Base-by-base conservation (phyloP, 2,113 vertebrate species). In the Bombycilla garrulus region DNA sequence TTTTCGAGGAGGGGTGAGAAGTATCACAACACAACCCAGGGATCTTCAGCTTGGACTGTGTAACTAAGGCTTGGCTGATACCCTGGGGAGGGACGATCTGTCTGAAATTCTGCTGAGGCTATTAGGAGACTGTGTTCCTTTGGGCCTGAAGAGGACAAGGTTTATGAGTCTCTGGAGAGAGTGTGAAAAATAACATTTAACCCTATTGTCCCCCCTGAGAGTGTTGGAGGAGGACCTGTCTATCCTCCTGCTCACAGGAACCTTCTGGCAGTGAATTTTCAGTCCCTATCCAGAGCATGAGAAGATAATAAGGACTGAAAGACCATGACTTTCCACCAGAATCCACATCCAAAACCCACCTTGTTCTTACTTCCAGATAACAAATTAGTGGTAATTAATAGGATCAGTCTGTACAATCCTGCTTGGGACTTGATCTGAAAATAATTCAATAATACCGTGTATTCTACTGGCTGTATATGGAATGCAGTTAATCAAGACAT, bases 241-340 rank as follows among this genome's bases (percentile, higher is more conserved):
- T 42, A 12, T 6, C 13, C 20, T 86, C 9, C 48, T 24, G 6
- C 48, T 69, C 62, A 17, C 25, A 65, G 45, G 50, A 29, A 42
- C 25, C 5, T 48, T 28, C 42, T 21, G 38, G 31, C 47, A 71
- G 25, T 51, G 35, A 58, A 51, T 71, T 89, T 40, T 54, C 35
- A 28, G 23, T n/a, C 26, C 12, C 19, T 51, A 0, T 53, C 17
- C 11, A 35, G 2, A 56, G 19, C 0, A 1, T n/a, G 38, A 40
- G 50, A 88, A 90, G 24, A 50, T 9, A 65, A 2, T 45, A 31
- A 26, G 9, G 29, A 45, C 16, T 31, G 25, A 69, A 91, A 85
- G 10, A 29, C 44, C 26, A 60, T 45, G n/a, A 36, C 28, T 83
- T n/a, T 60, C 64, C 12, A 50, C 6, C 33, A 26, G 33, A 74